Evolutionary conservation across 2,888 invertebrate species (phyloP).

Genomic region (Pogonocherus hispidulus): DNA sequence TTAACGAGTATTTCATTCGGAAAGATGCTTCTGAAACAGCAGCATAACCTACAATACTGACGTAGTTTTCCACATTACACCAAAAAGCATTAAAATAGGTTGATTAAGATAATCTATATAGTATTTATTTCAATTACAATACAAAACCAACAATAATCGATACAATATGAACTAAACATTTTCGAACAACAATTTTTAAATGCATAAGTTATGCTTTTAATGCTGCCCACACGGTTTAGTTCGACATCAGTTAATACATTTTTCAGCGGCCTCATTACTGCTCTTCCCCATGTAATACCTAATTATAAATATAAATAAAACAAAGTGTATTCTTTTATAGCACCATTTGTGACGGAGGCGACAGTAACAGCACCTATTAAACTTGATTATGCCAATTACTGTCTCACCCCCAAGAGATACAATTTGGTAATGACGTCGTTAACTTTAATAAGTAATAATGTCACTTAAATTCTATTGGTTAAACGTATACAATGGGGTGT

Average conservation of each 20-base stretch:
- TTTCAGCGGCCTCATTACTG: slow-evolving; percentile 9
- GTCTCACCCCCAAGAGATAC: slow-evolving; percentile 34
- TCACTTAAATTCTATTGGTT: slow-evolving; percentile 24
- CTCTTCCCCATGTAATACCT: slow-evolving; percentile 1
- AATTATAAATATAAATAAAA: slow-evolving; percentile 35
- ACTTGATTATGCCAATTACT: slow-evolving; percentile 38
- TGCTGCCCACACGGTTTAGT: no score
- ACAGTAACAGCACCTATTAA: slow-evolving; percentile 28
- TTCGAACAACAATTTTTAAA: no score
- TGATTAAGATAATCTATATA: no score
- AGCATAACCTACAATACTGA: no score
- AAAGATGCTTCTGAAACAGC: no score
- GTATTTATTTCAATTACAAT: no score
- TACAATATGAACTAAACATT: no score
- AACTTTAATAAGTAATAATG: slow-evolving; percentile 34
- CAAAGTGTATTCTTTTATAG: slow-evolving; percentile 34
- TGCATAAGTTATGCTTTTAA: no score
- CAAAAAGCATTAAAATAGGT: no score
- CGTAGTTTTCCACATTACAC: no score
- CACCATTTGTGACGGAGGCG: slow-evolving; percentile 28
- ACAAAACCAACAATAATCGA: no score
- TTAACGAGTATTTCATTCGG: no score
- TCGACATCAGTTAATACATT: neutral
- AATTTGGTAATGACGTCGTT: slow-evolving; percentile 41
- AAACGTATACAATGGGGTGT: slow-evolving; percentile 15